Percentiles rank a stretch among this genome's conserved stretches.
phyloP scores from a whole-genome alignment of 2,113 vertebrate genomes.

The Typhlomys cinereus region DNA sequence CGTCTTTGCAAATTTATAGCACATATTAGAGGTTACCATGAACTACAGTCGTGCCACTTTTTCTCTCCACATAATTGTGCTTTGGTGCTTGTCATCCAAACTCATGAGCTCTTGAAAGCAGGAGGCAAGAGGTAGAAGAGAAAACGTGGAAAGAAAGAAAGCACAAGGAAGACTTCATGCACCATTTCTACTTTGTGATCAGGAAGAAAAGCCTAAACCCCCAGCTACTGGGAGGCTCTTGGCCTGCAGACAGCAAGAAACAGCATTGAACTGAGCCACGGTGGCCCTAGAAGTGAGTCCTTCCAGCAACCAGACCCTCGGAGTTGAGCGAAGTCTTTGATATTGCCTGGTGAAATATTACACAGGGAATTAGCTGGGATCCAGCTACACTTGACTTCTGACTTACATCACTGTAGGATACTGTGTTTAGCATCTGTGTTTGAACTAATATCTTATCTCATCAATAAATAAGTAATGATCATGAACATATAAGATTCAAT shows the following conservation, averaged over 20 bases:
- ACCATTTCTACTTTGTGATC: neutral
- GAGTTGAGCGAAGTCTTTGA: neutral
- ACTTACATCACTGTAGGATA: fast-evolving
- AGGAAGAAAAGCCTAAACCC: neutral
- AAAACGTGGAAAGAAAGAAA: neutral
- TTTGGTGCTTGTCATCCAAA: neutral
- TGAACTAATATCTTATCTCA: neutral
- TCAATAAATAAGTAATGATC: neutral
- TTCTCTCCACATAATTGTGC: neutral
- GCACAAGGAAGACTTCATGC: neutral
- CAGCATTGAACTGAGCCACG: neutral
- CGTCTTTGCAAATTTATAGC: neutral
- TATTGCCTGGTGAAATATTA: neutral
- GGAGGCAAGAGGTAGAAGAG: neutral
- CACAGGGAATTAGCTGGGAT: neutral
- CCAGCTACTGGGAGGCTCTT: neutral
- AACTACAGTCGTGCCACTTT: no score
- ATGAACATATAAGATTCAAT: neutral
- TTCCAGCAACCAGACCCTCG: neutral
- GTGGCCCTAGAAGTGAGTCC: neutral
- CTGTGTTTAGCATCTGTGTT: neutral
- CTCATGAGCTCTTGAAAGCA: neutral
- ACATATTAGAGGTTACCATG: neutral
- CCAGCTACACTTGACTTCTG: neutral
- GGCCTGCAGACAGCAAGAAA: neutral